Base-by-base conservation (phyloP, 2,888 invertebrate species). In the Sesamia inferens region DNA sequence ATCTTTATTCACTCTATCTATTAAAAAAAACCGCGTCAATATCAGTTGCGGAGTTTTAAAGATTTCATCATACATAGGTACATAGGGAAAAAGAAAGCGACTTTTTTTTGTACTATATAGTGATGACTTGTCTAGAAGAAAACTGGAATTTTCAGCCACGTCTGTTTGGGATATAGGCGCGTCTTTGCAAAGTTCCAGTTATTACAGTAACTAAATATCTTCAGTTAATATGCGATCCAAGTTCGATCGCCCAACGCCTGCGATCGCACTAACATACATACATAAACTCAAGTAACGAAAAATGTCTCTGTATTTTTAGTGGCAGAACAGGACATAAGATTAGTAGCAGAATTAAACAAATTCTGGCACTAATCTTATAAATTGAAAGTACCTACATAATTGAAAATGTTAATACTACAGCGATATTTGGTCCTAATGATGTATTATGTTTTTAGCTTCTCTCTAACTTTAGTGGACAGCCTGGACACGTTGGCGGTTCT, bases 381-480 rank as follows among this genome's bases (percentile, higher is more conserved):
- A n/a, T n/a, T n/a, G n/a, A n/a, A n/a, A n/a, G n/a, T n/a, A n/a
- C n/a, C n/a, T n/a, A n/a, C n/a, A n/a, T n/a, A n/a, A n/a, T n/a
- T n/a, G n/a, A n/a, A n/a, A n/a, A n/a, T n/a, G n/a, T n/a, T n/a
- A n/a, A n/a, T n/a, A n/a, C n/a, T n/a, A n/a, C n/a, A n/a, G n/a
- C n/a, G n/a, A n/a, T n/a, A 42, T n/a, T n/a, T 24, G 7, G n/a
- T 44, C 2, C 24, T 67, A 58, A 76, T 19, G 8, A 14, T 63
- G 13, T 58, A 67, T 22, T 68, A n/a, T 67, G 65, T 70, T 88
- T 97, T 75, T 97, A 99, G 99, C 94, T 99, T 99, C 94, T 99
- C 99, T 0, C 96, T 99, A 87, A 99, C 99, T 0, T 95, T 99
- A 75, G 98, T 99, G 81, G 99, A 99, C 93, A 97, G 99, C 24